A percentile compares a stretch with the other conserved stretches of the same genome.
phyloP scores from a whole-genome alignment of 2,888 invertebrate genomes.

The Orchesellides sinensis region DNA sequence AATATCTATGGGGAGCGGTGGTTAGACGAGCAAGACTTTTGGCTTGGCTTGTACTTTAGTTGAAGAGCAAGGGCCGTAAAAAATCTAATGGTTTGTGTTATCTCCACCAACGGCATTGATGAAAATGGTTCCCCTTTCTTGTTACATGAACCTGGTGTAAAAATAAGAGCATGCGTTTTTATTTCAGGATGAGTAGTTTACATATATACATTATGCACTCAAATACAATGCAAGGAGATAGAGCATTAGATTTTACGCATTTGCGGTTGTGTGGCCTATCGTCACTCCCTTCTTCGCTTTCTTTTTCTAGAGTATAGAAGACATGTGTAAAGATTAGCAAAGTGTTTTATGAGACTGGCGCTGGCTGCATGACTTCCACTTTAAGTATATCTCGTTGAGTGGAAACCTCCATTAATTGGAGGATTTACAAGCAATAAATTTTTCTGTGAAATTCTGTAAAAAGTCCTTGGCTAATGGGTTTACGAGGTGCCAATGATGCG shows the following conservation, averaged over 20 bases:
- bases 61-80: neutral
- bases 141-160: neutral
- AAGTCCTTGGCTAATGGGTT: slow-evolving; percentile 19
- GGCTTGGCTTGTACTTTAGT: no score
- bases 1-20: no score
- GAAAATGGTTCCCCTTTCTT: neutral
- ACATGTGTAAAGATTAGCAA: slow-evolving; percentile 50
- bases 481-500: slow-evolving; percentile 46
- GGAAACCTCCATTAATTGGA: slow-evolving; percentile 51
- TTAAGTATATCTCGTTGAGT: slow-evolving; percentile 8
- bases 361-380: slow-evolving; percentile 18
- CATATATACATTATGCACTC: neutral
- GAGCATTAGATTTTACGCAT: no score
- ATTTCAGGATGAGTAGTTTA: neutral
- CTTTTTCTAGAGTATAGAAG: neutral
- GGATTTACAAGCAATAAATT: slow-evolving; percentile 52
- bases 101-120: neutral
- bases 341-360: slow-evolving; percentile 37
- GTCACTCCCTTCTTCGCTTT: neutral
- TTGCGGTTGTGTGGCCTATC: neutral
- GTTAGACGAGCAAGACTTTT: no score
- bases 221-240: no score
- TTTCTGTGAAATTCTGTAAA: slow-evolving; percentile 18
- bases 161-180: slow-evolving; percentile 1
- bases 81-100: neutral